These are phyloP conservation scores for Sapajus apella DNA, from an alignment of 2,113 vertebrate species.

Conservation along the genomic window DNA sequence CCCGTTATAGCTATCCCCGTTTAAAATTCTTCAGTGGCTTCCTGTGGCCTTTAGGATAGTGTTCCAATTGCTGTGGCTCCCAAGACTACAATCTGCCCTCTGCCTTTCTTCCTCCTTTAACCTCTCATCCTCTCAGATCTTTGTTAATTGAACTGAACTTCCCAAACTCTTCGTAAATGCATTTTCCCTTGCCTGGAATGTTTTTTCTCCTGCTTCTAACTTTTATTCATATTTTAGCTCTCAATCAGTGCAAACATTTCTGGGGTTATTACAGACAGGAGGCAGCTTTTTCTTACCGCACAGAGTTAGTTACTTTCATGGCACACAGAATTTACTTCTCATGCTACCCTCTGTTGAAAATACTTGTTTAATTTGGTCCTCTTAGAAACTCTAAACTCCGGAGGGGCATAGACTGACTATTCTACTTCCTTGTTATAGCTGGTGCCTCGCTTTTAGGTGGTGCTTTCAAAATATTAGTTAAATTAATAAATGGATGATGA, in stretches of 20 bases:
- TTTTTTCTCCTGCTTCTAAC: background rate
- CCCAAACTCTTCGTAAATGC: background rate
- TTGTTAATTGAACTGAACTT: background rate
- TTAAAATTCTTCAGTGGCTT: background rate
- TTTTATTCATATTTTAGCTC: background rate
- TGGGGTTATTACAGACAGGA: background rate
- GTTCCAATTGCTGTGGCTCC: background rate
- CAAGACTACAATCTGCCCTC: background rate
- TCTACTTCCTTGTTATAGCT: background rate
- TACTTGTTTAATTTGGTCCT: background rate
- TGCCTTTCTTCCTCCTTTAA: background rate
- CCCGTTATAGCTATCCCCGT: background rate
- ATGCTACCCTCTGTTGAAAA: background rate
- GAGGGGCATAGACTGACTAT: background rate
- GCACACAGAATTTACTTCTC: background rate
- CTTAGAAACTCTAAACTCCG: background rate
- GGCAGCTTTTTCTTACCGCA: background rate
- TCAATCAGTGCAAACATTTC: background rate
- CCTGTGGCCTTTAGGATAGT: background rate
- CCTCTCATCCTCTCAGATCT: background rate
- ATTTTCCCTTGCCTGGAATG: background rate
- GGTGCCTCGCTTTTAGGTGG: background rate
- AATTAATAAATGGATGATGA: background rate
- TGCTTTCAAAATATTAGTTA: slow-evolving; percentile 40
- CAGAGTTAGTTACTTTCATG: background rate